Evolutionary conservation across 2,888 invertebrate genomes (phyloP), one percentile per base, ranked within the genome.

Genomic region (Meloe dianella): DNA sequence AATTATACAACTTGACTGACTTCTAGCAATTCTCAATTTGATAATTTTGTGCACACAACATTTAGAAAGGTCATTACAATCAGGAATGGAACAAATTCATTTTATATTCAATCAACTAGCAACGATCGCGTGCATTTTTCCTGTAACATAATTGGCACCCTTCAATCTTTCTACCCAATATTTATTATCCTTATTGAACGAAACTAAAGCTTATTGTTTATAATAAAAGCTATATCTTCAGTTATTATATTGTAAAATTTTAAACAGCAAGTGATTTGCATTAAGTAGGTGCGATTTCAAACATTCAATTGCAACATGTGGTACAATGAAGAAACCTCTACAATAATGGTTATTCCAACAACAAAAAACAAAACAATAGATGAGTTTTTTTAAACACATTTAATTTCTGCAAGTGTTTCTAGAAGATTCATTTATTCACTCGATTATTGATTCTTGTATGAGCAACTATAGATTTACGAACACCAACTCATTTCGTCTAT

Each of bases 341-440:
- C 2, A 4, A 27, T 27, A 27, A 27, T 27, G 27, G 32, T 32
- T 32, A 8, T 10, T 32, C n/a, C n/a, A n/a, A n/a, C n/a, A n/a
- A n/a, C n/a, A n/a, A n/a, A n/a, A n/a, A n/a, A 32, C 8, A 41
- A 41, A 41, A 2, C 41, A 17, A 3, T 7, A 8, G 41, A 6
- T n/a, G n/a, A n/a, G 7, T 2, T n/a, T 71, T 73, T 64, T 69
- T 71, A 74, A 71, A 69, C 67, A 71, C 66, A 73, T 73, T 73
- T 73, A 74, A 74, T 74, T 73, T 73, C 73, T 72, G 72, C 66
- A 61, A 67, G 70, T 72, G 69, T 71, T 66, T 63, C 74, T 69
- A 60, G 54, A 72, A 69, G 71, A 70, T 68, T 9, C 63, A 65
- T 5, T 12, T n/a, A 41, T 41, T 41, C 17, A 63, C 62, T 61